Percentiles rank a stretch among this genome's conserved stretches.
These are phyloP conservation scores for Sander lucioperca DNA, from an alignment of 2,113 vertebrate species.

Conservation along the genomic window DNA sequence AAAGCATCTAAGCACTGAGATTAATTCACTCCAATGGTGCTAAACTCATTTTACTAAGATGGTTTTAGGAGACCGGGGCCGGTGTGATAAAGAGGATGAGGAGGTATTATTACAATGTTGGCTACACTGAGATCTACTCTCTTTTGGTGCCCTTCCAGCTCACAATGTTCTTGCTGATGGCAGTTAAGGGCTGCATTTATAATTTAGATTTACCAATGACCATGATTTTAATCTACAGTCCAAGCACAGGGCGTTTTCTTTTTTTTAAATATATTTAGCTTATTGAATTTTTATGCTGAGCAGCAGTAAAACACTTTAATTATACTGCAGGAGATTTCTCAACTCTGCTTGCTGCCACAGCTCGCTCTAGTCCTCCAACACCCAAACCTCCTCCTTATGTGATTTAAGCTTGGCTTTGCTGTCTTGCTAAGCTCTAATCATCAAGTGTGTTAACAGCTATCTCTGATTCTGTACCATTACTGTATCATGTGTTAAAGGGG, in stretches of 20 bases:
- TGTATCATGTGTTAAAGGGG: background rate
- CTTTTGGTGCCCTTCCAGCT: slow-evolving; percentile 43
- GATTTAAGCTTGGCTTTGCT: background rate
- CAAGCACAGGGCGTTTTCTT: background rate
- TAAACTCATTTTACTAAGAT: slow-evolving; percentile 31
- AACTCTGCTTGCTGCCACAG: background rate
- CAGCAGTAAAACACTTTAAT: slow-evolving; percentile 1
- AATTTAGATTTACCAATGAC: slow-evolving; percentile 9
- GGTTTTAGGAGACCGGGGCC: slow-evolving; percentile 14
- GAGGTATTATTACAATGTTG: slow-evolving; percentile 49
- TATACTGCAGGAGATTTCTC: background rate
- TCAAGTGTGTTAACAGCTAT: background rate
- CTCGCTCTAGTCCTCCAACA: background rate
- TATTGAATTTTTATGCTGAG: background rate
- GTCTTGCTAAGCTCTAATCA: background rate
- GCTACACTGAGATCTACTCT: slow-evolving; percentile 26
- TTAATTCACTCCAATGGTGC: slow-evolving; percentile 45
- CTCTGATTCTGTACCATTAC: background rate
- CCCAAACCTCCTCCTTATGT: background rate
- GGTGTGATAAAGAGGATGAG: slow-evolving; percentile 56
- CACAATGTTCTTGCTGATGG: slow-evolving; percentile 21
- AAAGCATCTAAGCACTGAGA: slow-evolving; percentile 40
- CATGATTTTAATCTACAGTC: background rate
- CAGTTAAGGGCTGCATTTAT: slow-evolving; percentile 13
- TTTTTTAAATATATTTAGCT: no score